A percentile compares a stretch with the other conserved stretches of the same genome.
Evolutionary conservation across 2,888 invertebrate genomes (phyloP).

Genomic region (Acanthosoma haemorrhoidale): DNA sequence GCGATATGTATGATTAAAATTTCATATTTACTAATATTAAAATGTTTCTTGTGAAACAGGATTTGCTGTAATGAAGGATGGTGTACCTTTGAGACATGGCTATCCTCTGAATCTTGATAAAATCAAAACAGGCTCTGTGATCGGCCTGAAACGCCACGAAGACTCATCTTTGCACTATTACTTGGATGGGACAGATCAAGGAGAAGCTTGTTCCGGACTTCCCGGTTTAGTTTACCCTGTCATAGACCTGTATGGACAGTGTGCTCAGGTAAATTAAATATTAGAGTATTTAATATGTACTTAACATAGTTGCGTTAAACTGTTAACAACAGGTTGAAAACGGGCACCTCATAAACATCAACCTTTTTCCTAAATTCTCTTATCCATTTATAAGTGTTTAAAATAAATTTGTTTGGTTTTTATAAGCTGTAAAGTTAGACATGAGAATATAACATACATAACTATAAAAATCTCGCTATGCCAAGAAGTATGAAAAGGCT

Average conservation of each 20-base stretch:
- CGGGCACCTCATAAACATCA: too few species aligned
- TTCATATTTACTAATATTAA: not conserved
- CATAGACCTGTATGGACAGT: constrained; percentile 91
- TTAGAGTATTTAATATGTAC: too few species aligned
- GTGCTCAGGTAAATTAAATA: constrained; percentile 68
- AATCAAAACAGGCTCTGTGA: constrained; percentile 62
- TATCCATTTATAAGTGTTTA: too few species aligned
- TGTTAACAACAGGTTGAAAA: too few species aligned
- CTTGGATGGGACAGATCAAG: constrained; percentile 80
- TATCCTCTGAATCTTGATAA: constrained; percentile 82
- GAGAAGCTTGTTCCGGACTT: constrained; percentile 73
- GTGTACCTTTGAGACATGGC: constrained; percentile 74
- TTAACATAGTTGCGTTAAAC: too few species aligned
- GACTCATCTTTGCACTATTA: constrained; percentile 82
- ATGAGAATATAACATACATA: too few species aligned
- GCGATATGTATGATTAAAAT: not conserved
- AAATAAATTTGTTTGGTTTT: too few species aligned
- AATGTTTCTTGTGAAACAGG: constrained; percentile 48
- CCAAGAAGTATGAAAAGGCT: too few species aligned
- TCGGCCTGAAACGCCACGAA: constrained; percentile 76
- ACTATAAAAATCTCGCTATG: too few species aligned
- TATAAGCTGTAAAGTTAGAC: too few species aligned
- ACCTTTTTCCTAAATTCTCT: too few species aligned
- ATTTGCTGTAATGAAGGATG: constrained; percentile 85
- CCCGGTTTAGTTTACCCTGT: constrained; percentile 83